A percentile compares a stretch with the other conserved stretches of the same genome.
Evolutionary conservation across 2,888 invertebrate species (phyloP).

Genomic region (Neoitamus cyanurus): DNA sequence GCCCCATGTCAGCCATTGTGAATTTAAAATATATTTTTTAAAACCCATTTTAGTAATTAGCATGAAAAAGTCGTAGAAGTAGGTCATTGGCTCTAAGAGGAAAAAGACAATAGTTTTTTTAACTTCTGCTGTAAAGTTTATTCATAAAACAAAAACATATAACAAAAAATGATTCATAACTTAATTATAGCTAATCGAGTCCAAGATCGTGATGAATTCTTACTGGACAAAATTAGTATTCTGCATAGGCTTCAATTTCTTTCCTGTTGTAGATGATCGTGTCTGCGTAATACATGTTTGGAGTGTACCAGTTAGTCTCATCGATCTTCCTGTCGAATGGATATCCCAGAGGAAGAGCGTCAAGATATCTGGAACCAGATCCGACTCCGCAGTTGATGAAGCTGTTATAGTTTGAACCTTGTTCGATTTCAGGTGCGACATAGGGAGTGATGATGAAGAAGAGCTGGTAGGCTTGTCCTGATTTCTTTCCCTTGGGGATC

Average conservation of each 20-base stretch:
- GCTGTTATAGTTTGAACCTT: constrained; percentile 67
- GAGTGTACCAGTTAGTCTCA: constrained; percentile 71
- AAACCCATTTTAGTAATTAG: no score
- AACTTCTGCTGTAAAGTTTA: background rate
- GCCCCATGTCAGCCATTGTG: no score
- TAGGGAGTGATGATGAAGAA: constrained; percentile 73
- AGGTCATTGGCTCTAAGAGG: background rate
- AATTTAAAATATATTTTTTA: no score
- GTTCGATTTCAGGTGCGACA: constrained; percentile 67
- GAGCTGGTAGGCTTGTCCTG: constrained; percentile 75
- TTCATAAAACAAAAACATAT: background rate
- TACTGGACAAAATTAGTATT: background rate
- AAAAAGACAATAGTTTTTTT: background rate
- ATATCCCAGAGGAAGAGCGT: constrained; percentile 76
- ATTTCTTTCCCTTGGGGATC: constrained; percentile 76
- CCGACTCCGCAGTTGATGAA: constrained; percentile 69
- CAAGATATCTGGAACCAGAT: constrained; percentile 69
- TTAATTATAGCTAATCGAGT: background rate
- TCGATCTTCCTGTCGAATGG: constrained; percentile 78
- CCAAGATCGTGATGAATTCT: background rate
- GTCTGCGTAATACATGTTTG: constrained; percentile 77
- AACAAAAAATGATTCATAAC: background rate
- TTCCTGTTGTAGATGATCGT: constrained; percentile 74
- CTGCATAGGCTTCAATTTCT: constrained; percentile 12
- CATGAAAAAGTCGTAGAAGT: no score